A percentile compares a stretch with the other conserved stretches of the same genome.
Conservation (phyloP, 2,797 vertebrate species). For the Macrochelys suwanniensis region DNA sequence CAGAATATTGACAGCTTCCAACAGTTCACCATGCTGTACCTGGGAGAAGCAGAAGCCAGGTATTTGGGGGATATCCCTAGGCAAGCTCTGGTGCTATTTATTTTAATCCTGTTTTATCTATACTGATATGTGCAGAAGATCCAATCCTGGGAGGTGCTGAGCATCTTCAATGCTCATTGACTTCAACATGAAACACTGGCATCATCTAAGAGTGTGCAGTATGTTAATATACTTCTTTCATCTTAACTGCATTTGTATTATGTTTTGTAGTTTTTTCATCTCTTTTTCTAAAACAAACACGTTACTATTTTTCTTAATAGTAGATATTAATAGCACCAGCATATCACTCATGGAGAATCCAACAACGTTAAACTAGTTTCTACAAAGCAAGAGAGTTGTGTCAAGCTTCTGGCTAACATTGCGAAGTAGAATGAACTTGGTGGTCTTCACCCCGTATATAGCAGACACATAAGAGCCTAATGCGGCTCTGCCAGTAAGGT, state of each 20-base stretch:
- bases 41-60: neutral
- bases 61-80: neutral
- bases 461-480: slow-evolving; percentile 23
- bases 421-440: slow-evolving; percentile 16
- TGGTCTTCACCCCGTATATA: neutral
- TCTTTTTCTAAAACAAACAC: neutral
- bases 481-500: neutral
- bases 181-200: neutral
- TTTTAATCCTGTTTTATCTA: neutral
- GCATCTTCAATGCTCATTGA: neutral
- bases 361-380: neutral
- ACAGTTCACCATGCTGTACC: neutral
- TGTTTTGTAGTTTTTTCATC: neutral
- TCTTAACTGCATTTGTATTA: neutral
- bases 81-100: neutral
- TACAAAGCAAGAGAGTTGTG: neutral
- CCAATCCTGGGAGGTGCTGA: neutral
- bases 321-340: neutral
- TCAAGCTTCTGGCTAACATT: slow-evolving; percentile 49
- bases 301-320: neutral
- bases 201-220: neutral
- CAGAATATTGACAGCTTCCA: neutral
- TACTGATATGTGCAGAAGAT: neutral
- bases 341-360: neutral
- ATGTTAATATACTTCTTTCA: neutral